Base-by-base conservation (phyloP, 1,140 invertebrate species). In the Aethina tumida region DNA sequence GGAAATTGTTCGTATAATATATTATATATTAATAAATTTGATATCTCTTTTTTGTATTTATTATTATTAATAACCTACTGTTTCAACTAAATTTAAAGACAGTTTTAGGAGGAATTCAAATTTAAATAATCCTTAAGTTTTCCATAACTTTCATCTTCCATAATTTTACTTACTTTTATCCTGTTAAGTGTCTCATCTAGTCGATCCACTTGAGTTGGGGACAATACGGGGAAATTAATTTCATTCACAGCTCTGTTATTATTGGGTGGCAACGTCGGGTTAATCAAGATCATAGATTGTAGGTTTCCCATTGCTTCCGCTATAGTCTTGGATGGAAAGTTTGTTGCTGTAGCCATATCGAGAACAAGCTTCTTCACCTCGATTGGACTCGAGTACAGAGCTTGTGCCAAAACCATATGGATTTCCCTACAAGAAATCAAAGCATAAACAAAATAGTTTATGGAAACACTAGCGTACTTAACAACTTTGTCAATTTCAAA, bases 391-490 rank as follows among this genome's bases (percentile, higher is more conserved):
- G 53, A 60, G 44, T 64, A 71, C 8, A 75, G 53, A 8, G 65
- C 67, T 24, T 67, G 48, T 5, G 71, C 70, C 19, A 74, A 55
- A 6, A 67, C 56, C 52, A 66, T 66, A 46, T 71, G 67, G 7
- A 71, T 62, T 50, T 68, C 62, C 45, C 45, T 50, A 42, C 26
- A 33, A 35, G 17, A 47, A 30, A 29, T 7, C 2, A 41, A 40
- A 12, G 4, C n/a, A 31, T 27, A 5, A 4, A 17, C n/a, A 34
- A 17, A 39, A 10, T 17, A 20, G 7, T 16, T 8, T 16, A 9
- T 29, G 5, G 8, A 18, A 4, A 19, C n/a, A 9, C n/a, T 16
- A 3, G 4, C 22, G 5, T 2, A 7, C 6, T 5, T 21, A 34
- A 10, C 3, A 34, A 34, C 7, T n/a, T n/a, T n/a, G n/a, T n/a